Percentiles rank a stretch among this genome's conserved stretches.
Conservation (phyloP, 2,797 vertebrate species). For the Macropus fuliginosus region DNA sequence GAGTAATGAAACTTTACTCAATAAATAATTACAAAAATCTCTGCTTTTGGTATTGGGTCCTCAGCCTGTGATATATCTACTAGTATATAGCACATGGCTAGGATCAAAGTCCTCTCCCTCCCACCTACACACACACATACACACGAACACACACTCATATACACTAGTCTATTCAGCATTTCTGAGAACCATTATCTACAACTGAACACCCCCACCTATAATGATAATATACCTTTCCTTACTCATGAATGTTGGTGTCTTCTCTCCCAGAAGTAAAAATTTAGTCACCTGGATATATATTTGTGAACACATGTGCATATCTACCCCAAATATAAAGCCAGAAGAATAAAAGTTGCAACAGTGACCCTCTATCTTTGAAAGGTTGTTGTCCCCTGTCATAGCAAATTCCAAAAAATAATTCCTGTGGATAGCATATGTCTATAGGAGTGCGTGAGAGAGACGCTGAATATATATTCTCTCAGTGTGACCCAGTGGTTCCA, state of each 20-base stretch:
- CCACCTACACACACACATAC: background rate
- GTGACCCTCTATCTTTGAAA: slow-evolving; percentile 1
- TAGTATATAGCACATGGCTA: background rate
- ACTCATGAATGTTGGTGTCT: background rate
- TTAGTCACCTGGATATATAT: background rate
- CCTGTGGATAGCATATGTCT: slow-evolving; percentile 9
- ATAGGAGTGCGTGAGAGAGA: background rate
- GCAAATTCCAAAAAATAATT: background rate
- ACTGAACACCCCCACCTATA: background rate
- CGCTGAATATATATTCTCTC: background rate
- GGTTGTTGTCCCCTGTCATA: slow-evolving; percentile 6
- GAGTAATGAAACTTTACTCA: too few relatives aligned
- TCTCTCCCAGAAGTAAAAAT: background rate
- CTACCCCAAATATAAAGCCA: background rate
- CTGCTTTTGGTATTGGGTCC: background rate
- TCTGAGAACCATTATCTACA: background rate
- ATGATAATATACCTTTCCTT: background rate
- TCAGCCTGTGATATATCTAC: background rate
- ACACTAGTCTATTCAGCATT: background rate
- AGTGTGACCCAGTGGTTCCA: background rate
- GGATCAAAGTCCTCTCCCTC: background rate
- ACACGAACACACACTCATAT: background rate
- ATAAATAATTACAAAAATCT: too few relatives aligned
- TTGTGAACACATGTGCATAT: background rate
- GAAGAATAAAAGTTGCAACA: background rate